Percentiles rank a stretch among this genome's conserved stretches.
phyloP scores from a whole-genome alignment of 2,113 vertebrate species.

The Nibea albiflora region DNA sequence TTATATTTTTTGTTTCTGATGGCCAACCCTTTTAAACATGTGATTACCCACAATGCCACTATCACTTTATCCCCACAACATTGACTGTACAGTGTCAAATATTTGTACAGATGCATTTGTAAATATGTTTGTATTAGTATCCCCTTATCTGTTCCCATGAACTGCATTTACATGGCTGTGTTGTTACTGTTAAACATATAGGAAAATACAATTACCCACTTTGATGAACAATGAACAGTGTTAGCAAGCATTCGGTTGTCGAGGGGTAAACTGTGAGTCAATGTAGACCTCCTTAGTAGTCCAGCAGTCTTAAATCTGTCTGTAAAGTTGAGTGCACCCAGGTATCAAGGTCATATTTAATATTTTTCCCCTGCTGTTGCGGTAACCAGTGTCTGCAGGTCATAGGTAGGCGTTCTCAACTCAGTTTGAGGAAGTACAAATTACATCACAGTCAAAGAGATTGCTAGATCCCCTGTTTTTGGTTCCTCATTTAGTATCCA shows the following conservation, averaged over 20 bases:
- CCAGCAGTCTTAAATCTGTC: constrained; percentile 11
- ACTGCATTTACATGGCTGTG: constrained; percentile 63
- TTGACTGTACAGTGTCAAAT: constrained; percentile 61
- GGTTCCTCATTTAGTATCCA: background rate
- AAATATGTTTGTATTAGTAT: constrained; percentile 65
- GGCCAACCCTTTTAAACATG: background rate
- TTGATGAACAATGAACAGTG: constrained; percentile 40
- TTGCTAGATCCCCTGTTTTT: background rate
- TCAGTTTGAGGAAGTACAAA: constrained; percentile 35
- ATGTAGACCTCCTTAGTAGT: background rate
- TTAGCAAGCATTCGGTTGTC: constrained; percentile 6
- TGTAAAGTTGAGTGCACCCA: background rate
- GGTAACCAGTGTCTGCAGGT: background rate
- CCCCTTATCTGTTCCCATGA: constrained; percentile 44
- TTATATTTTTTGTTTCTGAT: constrained; percentile 6
- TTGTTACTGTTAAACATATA: constrained; percentile 50
- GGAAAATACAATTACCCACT: constrained; percentile 26
- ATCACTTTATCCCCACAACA: background rate
- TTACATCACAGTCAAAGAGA: constrained; percentile 6
- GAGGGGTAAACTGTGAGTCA: background rate
- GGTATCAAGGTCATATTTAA: constrained; percentile 3
- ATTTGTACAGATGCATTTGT: constrained; percentile 70
- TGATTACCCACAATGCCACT: constrained; percentile 25
- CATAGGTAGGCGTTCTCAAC: background rate
- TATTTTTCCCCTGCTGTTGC: background rate